phyloP scores from a whole-genome alignment of 2,113 vertebrate species.

The Sinocyclocheilus grahami region DNA sequence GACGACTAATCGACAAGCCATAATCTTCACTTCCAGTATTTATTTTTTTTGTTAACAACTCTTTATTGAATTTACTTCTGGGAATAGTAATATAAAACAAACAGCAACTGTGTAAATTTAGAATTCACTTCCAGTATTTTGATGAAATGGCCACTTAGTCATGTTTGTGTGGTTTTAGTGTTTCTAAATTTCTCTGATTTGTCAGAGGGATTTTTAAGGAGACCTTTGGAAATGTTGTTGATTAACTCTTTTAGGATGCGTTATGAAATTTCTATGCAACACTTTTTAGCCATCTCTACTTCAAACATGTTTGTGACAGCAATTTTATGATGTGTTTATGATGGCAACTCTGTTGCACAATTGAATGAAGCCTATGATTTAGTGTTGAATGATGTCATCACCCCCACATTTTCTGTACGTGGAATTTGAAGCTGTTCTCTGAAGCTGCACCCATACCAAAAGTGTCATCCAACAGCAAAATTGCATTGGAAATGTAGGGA shows the following conservation, averaged over 20 bases:
- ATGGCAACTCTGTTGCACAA: not conserved
- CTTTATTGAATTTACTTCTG: too few species aligned
- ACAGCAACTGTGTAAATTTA: too few species aligned
- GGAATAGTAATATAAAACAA: too few species aligned
- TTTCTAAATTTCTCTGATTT: not conserved
- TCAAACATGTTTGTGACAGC: not conserved
- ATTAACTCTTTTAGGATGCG: not conserved
- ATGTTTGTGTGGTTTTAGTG: not conserved
- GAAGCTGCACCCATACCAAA: not conserved
- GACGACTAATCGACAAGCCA: not conserved
- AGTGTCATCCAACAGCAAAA: not conserved
- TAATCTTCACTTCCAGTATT: conserved; percentile 1
- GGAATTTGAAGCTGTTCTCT: not conserved
- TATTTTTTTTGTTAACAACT: too few species aligned
- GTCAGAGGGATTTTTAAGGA: not conserved
- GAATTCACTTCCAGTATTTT: not conserved
- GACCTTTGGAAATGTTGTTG: not conserved
- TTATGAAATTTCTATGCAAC: not conserved
- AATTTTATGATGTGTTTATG: not conserved
- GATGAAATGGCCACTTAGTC: not conserved
- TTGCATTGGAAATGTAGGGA: not conserved
- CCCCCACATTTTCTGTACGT: not conserved
- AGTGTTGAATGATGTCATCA: not conserved
- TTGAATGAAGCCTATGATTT: not conserved
- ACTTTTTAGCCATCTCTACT: not conserved